Conservation (phyloP, 1,140 invertebrate genomes). For the Temnothorax longispinosus region DNA sequence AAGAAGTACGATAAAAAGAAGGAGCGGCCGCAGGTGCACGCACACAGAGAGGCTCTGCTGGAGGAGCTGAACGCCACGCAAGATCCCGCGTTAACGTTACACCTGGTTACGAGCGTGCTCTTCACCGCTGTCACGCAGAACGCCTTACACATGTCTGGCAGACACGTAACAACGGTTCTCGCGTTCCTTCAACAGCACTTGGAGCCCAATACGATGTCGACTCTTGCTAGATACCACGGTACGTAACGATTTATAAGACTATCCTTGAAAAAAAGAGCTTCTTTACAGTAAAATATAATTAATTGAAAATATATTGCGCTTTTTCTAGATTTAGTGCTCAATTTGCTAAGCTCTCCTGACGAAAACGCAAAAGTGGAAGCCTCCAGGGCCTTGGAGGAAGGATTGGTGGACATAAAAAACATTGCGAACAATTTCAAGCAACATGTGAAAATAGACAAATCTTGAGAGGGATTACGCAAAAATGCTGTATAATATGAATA, state of each 20-base stretch:
- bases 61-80: constrained; percentile 90
- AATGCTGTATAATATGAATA: not conserved
- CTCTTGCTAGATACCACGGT: constrained; percentile 93
- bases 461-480: constrained; percentile 51
- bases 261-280: constrained; percentile 3
- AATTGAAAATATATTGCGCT: constrained; percentile 43
- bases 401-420: constrained; percentile 85
- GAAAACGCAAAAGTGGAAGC: constrained; percentile 81
- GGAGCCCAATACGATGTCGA: constrained; percentile 87
- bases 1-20: constrained; percentile 96
- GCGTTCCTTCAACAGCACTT: constrained; percentile 90
- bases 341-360: constrained; percentile 86
- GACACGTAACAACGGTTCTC: constrained; percentile 94
- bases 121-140: constrained; percentile 93
- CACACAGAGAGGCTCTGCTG: constrained; percentile 93
- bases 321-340: constrained; percentile 87
- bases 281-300: constrained; percentile 31
- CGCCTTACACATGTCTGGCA: constrained; percentile 96
- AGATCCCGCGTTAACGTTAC: constrained; percentile 94
- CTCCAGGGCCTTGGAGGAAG: constrained; percentile 81
- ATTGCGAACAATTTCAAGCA: constrained; percentile 86
- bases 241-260: constrained; percentile 68
- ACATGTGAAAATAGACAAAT: constrained; percentile 77
- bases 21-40: constrained; percentile 91
- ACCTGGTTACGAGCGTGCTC: constrained; percentile 92